Percentiles rank a stretch among this genome's conserved stretches.
phyloP scores from a whole-genome alignment of 2,888 invertebrate genomes.

The Mamestra brassicae region DNA sequence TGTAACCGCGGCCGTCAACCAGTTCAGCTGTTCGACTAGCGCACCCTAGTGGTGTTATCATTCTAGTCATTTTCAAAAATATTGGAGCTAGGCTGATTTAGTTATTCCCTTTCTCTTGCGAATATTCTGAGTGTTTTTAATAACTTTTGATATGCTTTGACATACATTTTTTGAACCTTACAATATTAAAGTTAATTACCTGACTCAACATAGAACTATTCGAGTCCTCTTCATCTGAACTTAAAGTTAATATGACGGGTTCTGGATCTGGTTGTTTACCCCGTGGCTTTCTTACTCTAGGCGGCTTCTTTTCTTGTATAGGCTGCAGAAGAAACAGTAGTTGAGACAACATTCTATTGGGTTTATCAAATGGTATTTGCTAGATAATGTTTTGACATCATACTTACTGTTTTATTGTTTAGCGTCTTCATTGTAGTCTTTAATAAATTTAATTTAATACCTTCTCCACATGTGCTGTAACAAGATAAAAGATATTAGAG shows the following conservation, averaged over 20 bases:
- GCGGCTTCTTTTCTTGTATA: slow-evolving; percentile 83
- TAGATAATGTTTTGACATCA: slow-evolving; percentile 12
- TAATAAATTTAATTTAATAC: slow-evolving; percentile 88
- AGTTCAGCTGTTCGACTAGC: no score
- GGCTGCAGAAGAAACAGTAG: slow-evolving; percentile 66
- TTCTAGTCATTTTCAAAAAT: neutral
- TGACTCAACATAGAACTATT: slow-evolving; percentile 87
- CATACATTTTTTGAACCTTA: neutral
- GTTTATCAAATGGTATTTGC: neutral
- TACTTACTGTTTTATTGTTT: slow-evolving; percentile 81
- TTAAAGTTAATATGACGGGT: slow-evolving; percentile 93
- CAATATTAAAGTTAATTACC: slow-evolving; percentile 69
- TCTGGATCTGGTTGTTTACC: slow-evolving; percentile 91
- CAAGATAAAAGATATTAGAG: slow-evolving; percentile 12
- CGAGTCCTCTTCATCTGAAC: slow-evolving; percentile 93
- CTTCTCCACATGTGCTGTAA: slow-evolving; percentile 81
- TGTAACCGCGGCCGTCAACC: no score
- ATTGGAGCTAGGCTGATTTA: neutral
- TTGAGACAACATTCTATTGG: neutral
- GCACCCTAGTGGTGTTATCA: no score
- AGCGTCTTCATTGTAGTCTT: slow-evolving; percentile 79
- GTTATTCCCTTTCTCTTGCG: neutral
- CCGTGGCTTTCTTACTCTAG: slow-evolving; percentile 88
- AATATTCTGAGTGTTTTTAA: neutral
- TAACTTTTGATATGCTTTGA: neutral